Percentiles rank a stretch among this genome's conserved stretches.
Conservation (phyloP, 1,140 invertebrate species). For the Neodiprion fabricii region DNA sequence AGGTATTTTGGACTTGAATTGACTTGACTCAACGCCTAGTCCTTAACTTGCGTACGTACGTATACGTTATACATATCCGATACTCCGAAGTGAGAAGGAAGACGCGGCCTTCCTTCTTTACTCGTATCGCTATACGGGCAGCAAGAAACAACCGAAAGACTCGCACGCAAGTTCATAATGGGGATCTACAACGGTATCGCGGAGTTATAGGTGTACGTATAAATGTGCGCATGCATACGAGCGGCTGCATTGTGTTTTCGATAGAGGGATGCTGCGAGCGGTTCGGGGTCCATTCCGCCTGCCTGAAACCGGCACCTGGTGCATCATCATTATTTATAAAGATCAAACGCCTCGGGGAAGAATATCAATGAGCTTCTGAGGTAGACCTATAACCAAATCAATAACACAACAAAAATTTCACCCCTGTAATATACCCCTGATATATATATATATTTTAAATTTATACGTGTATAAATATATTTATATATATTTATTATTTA, state of each 20-base stretch:
- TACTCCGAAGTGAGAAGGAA: too few relatives aligned
- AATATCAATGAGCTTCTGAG: constrained; percentile 39
- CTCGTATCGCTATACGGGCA: too few relatives aligned
- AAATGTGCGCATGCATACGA: neutral
- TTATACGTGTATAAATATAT: too few relatives aligned
- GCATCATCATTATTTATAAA: constrained; percentile 43
- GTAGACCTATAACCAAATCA: neutral
- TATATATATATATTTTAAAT: too few relatives aligned
- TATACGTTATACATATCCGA: too few relatives aligned
- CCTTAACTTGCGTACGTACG: too few relatives aligned
- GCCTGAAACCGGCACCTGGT: constrained; percentile 30
- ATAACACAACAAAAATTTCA: neutral
- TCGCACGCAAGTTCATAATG: constrained; percentile 13
- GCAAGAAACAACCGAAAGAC: neutral
- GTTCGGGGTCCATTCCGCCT: constrained; percentile 13
- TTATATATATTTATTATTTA: too few relatives aligned
- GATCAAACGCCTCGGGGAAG: constrained; percentile 27
- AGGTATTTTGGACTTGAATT: too few relatives aligned
- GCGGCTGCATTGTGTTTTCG: neutral
- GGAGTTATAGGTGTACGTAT: neutral
- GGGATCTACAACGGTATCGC: constrained; percentile 2
- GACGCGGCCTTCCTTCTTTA: too few relatives aligned
- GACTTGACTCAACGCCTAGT: too few relatives aligned
- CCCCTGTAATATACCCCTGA: too few relatives aligned
- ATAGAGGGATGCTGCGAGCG: constrained; percentile 13